Base-by-base conservation (phyloP, 35 echinoderm and acorn worm genomes). In the Antedon bifida region DNA sequence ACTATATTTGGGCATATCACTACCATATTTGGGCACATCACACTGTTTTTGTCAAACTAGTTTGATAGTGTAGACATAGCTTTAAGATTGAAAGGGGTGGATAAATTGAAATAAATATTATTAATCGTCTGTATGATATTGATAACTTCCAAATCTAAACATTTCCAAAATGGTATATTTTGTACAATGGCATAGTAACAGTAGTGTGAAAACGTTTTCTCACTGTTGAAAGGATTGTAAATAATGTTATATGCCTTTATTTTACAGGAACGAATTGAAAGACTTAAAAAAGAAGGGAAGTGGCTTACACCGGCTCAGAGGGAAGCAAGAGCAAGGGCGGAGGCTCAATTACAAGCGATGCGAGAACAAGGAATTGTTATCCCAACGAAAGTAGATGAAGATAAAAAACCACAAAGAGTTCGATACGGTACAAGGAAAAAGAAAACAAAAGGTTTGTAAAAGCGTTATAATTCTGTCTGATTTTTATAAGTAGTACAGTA, bases 351-450 rank as follows among this genome's bases (percentile, higher is more conserved):
- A 39, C 87, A 74, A 51, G 88, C 88, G 0, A 64, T 99, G 85
- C 85, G 75, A 75, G 88, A 92, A 45, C 95, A 93, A 78, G 95
- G 95, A 34, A 75, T 93, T 5, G 86, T 90, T 56, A 84, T 99
- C 9, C 95, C 95, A 28, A 81, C 21, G 21, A 97, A 88, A 73
- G 86, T 88, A 44, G 86, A 87, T 23, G 76, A 89, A n/a, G 82
- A 84, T 21, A 34, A 13, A 14, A 83, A 78, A 32, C 75, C 74
- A 0, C 87, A 85, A 12, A 96, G 83, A 76, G 90, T 90, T 30
- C 33, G 64, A 5, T 97, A 92, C 36, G 90, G 87, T 19, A 87
- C 39, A 19, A 44, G 88, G 19, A 35, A 78, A 35, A 82, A 83
- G 55, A 97, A 92, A 29, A 2, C 31, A 0, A 36, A 80, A 39